Evolutionary conservation across 2,113 vertebrate species (phyloP), one percentile per base, ranked within the genome.

Genomic region (Emberiza fucata): DNA sequence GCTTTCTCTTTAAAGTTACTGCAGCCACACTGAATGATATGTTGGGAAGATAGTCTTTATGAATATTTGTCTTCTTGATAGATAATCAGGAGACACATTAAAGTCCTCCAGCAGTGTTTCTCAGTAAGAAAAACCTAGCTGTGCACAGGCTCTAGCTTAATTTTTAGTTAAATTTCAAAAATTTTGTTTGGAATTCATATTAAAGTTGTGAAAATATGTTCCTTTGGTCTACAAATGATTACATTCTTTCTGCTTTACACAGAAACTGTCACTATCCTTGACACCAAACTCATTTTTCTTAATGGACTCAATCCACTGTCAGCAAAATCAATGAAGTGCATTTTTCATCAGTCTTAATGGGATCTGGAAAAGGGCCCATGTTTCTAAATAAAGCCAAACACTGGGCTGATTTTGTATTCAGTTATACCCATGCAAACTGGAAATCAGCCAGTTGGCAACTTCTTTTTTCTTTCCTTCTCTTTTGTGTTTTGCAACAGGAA

Each of bases 311-410:
- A 75, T 90, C 60, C 25, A 53, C 44, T 83, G 64, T 90, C 82
- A 93, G 51, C 16, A 57, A 93, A 96, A 93, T 88, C 88, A 94
- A 42, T 66, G 21, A 66, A 94, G 72, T 60, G n/a, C 40, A 84
- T 93, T 96, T 95, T 96, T 94, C 88, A 86, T 94, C 73, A 75
- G 28, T 48, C 86, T 81, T 83, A 94, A 92, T 88, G 82, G 90
- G 72, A 71, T 81, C 72, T 94, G 88, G 85, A 93, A 75, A 85
- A 88, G 5, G 24, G 71, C 64, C 81, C 33, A 1, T 81, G 69
- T 92, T 94, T 95, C 90, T 93, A 92, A 95, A 94, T 78, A 94
- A 86, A 96, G 63, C 42, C 75, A 90, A 83, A 88, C 72, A 75
- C 75, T 70, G 53, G 29, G 19, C 42, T 82, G 68, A 90, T 88